Percentiles rank a stretch among this genome's conserved stretches.
phyloP scores from a whole-genome alignment of 2,797 vertebrate species.

The Siniperca undulata region DNA sequence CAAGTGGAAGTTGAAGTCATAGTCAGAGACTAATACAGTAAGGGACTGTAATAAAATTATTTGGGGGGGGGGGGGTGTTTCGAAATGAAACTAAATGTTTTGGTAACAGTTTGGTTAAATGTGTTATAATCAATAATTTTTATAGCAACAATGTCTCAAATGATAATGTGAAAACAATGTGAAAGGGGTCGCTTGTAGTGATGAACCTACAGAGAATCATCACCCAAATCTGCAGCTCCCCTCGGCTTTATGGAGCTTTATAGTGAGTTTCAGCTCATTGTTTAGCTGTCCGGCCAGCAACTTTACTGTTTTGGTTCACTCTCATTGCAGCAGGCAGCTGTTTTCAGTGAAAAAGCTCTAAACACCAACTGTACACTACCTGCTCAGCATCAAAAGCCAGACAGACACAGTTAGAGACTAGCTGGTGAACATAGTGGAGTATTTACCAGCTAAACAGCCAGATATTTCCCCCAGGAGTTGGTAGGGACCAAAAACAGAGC shows the following conservation, averaged over 20 bases:
- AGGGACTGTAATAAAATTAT: background rate
- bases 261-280: background rate
- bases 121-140: background rate
- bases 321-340: too few relatives aligned
- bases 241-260: too few relatives aligned
- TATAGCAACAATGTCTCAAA: background rate
- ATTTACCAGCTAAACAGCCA: too few relatives aligned
- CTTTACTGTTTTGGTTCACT: too few relatives aligned
- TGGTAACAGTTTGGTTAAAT: background rate
- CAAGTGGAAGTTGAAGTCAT: constrained; percentile 5
- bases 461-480: too few relatives aligned
- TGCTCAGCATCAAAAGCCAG: background rate
- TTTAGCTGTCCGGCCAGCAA: background rate
- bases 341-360: too few relatives aligned
- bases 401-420: too few relatives aligned
- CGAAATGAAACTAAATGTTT: background rate
- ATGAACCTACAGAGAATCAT: background rate
- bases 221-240: background rate
- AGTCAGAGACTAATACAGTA: background rate
- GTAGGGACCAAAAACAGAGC: too few relatives aligned
- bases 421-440: too few relatives aligned
- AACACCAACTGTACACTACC: background rate
- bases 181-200: background rate
- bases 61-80: rapidly evolving
- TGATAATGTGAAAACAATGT: background rate